phyloP scores from a whole-genome alignment of 2,797 vertebrate species.

The Lepus townsendii region DNA sequence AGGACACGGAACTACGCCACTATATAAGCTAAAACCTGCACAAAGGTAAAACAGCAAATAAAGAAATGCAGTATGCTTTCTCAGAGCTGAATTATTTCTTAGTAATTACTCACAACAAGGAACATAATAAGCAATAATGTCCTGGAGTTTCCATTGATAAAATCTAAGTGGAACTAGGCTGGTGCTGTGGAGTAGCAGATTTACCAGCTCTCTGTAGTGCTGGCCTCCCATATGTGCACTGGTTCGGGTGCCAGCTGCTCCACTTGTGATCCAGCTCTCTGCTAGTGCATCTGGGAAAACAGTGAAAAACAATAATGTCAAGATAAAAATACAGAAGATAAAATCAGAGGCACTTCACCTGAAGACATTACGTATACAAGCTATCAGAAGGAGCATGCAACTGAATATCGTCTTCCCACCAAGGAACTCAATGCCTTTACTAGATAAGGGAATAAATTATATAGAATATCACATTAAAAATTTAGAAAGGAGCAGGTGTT shows the following conservation, averaged over 20 bases:
- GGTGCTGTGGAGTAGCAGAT: too few species aligned
- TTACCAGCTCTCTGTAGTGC: too few species aligned
- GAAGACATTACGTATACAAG: neutral
- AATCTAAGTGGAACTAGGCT: neutral
- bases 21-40: neutral
- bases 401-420: neutral
- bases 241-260: too few species aligned
- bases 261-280: too few species aligned
- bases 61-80: neutral
- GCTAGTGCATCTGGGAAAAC: too few species aligned
- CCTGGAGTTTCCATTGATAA: neutral
- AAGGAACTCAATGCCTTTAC: too few species aligned
- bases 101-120: neutral
- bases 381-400: neutral
- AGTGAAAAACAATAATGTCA: too few species aligned
- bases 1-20: neutral
- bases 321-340: neutral
- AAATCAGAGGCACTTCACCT: neutral
- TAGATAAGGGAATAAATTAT: neutral
- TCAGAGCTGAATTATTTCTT: neutral
- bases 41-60: neutral
- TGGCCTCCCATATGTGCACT: too few species aligned
- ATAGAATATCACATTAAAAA: neutral
- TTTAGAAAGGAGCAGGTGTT: too few species aligned
- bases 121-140: neutral